These are phyloP conservation scores for Mesocricetus auratus DNA, from an alignment of 2,113 vertebrate species.

Conservation along the genomic window DNA sequence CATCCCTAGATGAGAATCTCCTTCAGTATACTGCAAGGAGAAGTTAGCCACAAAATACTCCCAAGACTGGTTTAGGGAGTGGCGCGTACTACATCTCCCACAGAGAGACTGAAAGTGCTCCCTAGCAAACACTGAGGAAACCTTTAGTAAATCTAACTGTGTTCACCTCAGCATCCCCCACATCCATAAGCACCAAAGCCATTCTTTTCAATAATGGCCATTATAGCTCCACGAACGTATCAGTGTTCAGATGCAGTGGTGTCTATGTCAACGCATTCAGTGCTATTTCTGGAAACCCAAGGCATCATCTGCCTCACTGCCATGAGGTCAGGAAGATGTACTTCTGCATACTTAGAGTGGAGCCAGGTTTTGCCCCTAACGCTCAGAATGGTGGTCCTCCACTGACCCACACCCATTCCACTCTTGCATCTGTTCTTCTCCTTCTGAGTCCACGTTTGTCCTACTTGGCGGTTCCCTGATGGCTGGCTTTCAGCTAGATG, in stretches of 20 bases:
- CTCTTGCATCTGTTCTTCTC: not conserved
- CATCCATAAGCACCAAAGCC: not conserved
- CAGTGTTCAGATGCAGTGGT: not conserved
- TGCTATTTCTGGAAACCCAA: not conserved
- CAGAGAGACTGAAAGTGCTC: not conserved
- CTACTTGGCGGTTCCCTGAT: not conserved
- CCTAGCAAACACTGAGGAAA: conserved; percentile 47
- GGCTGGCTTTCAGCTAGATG: not conserved
- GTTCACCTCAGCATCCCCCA: not conserved
- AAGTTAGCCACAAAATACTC: not conserved
- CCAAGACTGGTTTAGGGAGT: not conserved
- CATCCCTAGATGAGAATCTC: not conserved
- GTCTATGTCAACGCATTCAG: not conserved
- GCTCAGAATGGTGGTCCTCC: too few species aligned
- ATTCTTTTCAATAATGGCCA: not conserved
- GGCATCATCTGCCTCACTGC: not conserved
- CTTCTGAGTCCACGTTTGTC: not conserved
- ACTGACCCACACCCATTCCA: not conserved
- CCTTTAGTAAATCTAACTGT: conserved; percentile 21
- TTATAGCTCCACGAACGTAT: not conserved
- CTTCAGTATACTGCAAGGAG: not conserved
- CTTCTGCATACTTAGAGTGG: not conserved
- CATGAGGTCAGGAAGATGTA: not conserved
- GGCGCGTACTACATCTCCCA: not conserved
- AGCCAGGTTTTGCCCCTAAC: not conserved